Evolutionary conservation across 2,888 invertebrate species (phyloP).

Genomic region (Clitarchus hookeri): DNA sequence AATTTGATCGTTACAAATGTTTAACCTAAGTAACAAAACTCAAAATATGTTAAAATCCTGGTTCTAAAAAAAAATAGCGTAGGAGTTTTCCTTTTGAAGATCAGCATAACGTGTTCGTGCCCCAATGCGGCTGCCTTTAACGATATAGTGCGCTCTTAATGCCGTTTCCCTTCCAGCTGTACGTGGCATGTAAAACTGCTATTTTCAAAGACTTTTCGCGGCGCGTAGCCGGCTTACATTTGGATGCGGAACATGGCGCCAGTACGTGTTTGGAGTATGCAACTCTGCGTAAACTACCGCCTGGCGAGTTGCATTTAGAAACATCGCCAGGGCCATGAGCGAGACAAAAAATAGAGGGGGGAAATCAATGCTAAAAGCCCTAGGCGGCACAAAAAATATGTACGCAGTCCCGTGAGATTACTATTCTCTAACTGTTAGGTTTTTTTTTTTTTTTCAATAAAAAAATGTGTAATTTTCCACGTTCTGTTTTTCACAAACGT

Average conservation of each 20-base stretch:
- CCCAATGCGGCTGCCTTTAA: too few relatives aligned
- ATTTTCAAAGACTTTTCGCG: constrained; percentile 6
- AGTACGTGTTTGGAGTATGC: background rate
- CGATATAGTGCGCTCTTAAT: too few relatives aligned
- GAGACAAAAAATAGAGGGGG: background rate
- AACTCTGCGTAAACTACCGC: constrained; percentile 7
- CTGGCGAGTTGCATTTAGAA: background rate
- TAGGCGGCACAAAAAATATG: background rate
- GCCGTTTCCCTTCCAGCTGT: too few relatives aligned
- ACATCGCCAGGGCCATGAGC: background rate
- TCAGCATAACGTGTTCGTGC: too few relatives aligned
- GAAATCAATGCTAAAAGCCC: background rate
- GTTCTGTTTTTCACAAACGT: background rate
- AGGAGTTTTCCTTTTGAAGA: too few relatives aligned
- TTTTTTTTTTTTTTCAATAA: background rate
- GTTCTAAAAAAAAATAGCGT: too few relatives aligned
- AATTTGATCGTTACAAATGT: too few relatives aligned
- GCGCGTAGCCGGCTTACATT: background rate
- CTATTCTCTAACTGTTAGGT: background rate
- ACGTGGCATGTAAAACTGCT: background rate
- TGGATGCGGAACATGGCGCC: background rate
- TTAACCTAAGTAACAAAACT: too few relatives aligned
- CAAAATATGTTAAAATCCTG: too few relatives aligned
- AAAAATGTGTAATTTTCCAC: background rate
- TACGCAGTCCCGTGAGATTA: background rate